Base-by-base conservation (phyloP, 2,113 vertebrate species). In the Corydoras sp. region DNA sequence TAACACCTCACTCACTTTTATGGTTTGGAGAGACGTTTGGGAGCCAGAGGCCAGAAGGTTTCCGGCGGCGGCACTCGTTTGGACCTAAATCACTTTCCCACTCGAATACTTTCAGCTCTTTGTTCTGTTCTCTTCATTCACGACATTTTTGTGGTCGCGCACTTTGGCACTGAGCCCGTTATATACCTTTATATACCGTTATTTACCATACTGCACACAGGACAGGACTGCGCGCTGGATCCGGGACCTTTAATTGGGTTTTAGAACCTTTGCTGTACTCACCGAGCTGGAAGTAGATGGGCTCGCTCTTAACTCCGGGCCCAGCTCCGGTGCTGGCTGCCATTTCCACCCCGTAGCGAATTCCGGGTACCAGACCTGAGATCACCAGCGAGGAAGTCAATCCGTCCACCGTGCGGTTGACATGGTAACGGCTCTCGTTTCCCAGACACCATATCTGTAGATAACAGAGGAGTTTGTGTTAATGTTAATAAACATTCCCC, bases 381-480 rank as follows among this genome's bases (percentile, higher is more conserved):
- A 99, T 96, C 80, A 95, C 83, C 29, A 95, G 86, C 1, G 95
- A 97, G 4, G 95, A 89, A 30, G 93, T 93, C 14, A 91, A 88
- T 10, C 94, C 94, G 1, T 96, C 95, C 4, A 98, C 96, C 0
- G 94, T 95, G 65, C 92, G 94, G 89, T 99, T 99, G 55, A 99
- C 93, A 51, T 99, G 96, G 84, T 95, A 98, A 10, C 92, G 82
- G 35, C 92, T 98, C 82, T 98, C 96, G 60, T 99, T 98, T 69
- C 96, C 96, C 64, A 98, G 88, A 82, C 97, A 99, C 96, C 96
- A 99, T 73, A 99, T 90, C 97, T 99, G 18, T 24, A 24, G 18
- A 24, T 24, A 24, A 24, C 18, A 24, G 18, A 24, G n/a, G n/a
- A n/a, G n/a, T n/a, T n/a, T n/a, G n/a, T 24, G 18, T 24, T 24